These are phyloP conservation scores for Erinaceus europaeus DNA, from an alignment of 2,113 vertebrate species.

Conservation along the genomic window DNA sequence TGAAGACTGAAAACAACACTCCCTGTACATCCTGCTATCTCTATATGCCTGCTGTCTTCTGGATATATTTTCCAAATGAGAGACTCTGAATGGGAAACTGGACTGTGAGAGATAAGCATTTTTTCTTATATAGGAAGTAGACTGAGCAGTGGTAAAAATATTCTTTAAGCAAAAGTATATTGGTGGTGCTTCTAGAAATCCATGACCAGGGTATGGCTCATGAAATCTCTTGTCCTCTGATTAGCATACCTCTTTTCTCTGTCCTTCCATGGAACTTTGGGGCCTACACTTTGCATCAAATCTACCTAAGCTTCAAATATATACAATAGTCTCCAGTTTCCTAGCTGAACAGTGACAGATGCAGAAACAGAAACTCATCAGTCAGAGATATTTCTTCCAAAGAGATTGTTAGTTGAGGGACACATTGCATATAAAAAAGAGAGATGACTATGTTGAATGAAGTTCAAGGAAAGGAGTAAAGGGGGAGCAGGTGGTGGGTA, in stretches of 20 bases:
- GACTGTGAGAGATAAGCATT: too few relatives aligned
- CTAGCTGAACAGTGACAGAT: background rate
- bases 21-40: background rate
- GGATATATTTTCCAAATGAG: background rate
- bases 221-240: background rate
- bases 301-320: background rate
- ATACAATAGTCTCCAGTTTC: background rate
- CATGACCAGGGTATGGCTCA: rapidly evolving
- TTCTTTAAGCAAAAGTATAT: background rate
- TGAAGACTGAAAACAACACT: background rate
- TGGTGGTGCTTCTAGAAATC: background rate
- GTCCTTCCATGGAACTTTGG: background rate
- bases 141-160: background rate
- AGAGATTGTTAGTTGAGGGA: background rate
- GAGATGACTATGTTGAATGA: background rate
- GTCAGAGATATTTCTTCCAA: background rate
- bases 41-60: background rate
- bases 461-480: background rate
- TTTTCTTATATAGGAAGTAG: background rate
- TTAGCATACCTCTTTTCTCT: background rate
- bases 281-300: background rate
- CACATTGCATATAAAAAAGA: background rate
- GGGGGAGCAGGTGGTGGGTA: too few relatives aligned
- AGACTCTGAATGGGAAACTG: background rate
- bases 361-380: too few relatives aligned